Evolutionary conservation across 2,797 vertebrate genomes (phyloP), one percentile per base, ranked within the genome.

Genomic region (Gallirallus australis): DNA sequence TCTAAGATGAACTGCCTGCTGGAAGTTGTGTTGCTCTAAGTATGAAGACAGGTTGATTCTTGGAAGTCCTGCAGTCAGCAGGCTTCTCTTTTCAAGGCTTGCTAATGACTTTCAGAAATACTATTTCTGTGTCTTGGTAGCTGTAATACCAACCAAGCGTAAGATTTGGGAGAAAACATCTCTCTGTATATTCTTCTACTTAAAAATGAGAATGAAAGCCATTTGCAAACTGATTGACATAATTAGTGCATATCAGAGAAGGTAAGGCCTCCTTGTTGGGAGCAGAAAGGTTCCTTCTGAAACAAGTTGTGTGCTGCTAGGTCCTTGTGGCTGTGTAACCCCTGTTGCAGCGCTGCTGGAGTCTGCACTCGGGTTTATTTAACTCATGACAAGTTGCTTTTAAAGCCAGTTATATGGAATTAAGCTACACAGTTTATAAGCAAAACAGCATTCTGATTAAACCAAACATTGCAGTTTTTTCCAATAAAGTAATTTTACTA

Each of bases 281-380:
- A 31, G 13, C 0, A 0, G 19, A 35, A 28, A 64, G 31, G 48
- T 30, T 21, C 12, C 3, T 64, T 78, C 31, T 47, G 18, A 4
- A 39, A 0, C 23, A 12, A 27, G 42, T 20, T 42, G 7, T 3
- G 0, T 8, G 42, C 10, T 10, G 4, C 12, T 39, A 3, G 21
- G 15, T 37, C 24, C 9, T 28, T 23, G 12, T 13, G 63, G 47
- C 59, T 3, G 0, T 1, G 10, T 30, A 37, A 24, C 37, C 33
- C 14, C 19, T 28, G 7, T 9, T 65, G 50, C 23, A 66, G 27
- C 35, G 33, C 21, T n/a, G 0, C 21, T 77, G 52, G 10, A 48
- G 30, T 24, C 20, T 6, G 5, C 16, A 14, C 31, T 45, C 24
- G 17, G 28, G 19, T 45, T 3, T 12, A 24, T 33, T 92, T 65